phyloP scores from a whole-genome alignment of 2,113 vertebrate species.

The Seriola aureovittata region DNA sequence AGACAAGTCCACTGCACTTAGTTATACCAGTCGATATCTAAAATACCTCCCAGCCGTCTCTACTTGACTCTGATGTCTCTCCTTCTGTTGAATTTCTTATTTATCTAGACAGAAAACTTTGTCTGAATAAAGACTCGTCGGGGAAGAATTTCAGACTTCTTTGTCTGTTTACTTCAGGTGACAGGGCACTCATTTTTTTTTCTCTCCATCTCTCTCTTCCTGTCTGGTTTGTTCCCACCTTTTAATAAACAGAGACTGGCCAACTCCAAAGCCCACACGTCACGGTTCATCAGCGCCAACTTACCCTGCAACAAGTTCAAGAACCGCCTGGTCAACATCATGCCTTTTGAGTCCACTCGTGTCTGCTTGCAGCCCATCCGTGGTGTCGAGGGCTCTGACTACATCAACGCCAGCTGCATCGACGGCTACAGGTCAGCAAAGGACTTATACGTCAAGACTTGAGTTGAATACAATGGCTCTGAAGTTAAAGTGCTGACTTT shows the following conservation, averaged over 20 bases:
- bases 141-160: constrained; percentile 18
- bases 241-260: constrained; percentile 88
- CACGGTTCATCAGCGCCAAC: constrained; percentile 98
- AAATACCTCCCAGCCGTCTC: neutral
- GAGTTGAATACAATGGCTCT: neutral
- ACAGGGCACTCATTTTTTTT: constrained; percentile 33
- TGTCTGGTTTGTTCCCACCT: constrained; percentile 29
- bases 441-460: neutral
- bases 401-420: constrained; percentile 98
- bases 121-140: constrained; percentile 21
- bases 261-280: constrained; percentile 97
- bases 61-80: neutral
- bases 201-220: neutral
- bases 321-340: constrained; percentile 97
- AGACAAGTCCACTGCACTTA: constrained; percentile 9
- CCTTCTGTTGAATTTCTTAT: constrained; percentile 13
- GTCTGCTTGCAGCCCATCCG: constrained; percentile 97
- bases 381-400: constrained; percentile 95
- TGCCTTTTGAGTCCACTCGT: constrained; percentile 95
- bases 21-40: constrained; percentile 7
- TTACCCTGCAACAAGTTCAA: constrained; percentile 98
- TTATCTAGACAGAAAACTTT: constrained; percentile 20
- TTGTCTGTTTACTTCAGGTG: constrained; percentile 59
- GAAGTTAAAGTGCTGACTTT: constrained; percentile 14
- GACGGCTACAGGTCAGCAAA: constrained; percentile 92